Base-by-base conservation (phyloP, 35 echinoderm and acorn worm species). In the Stichopus chloronotus region DNA sequence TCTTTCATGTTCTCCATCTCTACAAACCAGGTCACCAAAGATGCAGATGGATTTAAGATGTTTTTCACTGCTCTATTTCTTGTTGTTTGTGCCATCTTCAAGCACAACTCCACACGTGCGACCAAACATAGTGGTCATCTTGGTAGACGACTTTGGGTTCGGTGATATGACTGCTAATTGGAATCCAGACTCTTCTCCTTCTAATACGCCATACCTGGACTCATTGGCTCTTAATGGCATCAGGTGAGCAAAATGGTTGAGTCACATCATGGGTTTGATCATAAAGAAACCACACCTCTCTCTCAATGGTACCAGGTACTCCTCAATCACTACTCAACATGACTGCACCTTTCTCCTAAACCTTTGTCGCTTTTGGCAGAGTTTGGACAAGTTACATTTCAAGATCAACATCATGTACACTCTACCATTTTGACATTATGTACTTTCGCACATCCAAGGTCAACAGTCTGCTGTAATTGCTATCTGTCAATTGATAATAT, bases 51-150 rank as follows among this genome's bases (percentile, higher is more conserved):
- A 65, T 65, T 65, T 65, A 11, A 65, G 11, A 14, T 19, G 19
- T 19, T 8, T 14, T 65, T 11, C 19, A 65, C 61, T 65, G 8
- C 11, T 19, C 61, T 65, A 65, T 19, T 19, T 65, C 61, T 65
- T 65, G 61, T 5, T 65, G 19, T 14, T 65, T 11, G 19, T 65
- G 61, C 7, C 61, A 65, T 65, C 7, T 65, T 11, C 61, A 24
- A 54, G 78, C 52, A 17, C 78, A 54, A 16, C 88, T 63, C 72
- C 88, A 69, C 20, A 25, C 12, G 17, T 17, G 13, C 88, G 78
- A 81, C 95, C 95, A 14, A 96, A 96, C 60, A 92, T 96, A 56
- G 56, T 96, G 8, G 81, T 96, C 21, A 59, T 96, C 11, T 78
- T 92, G 5, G 83, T 85, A 9, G 95, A 94, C 63, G 93, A 94